Evolutionary conservation across 2,113 vertebrate species (phyloP).

Genomic region (Thamnaconus septentrionalis): DNA sequence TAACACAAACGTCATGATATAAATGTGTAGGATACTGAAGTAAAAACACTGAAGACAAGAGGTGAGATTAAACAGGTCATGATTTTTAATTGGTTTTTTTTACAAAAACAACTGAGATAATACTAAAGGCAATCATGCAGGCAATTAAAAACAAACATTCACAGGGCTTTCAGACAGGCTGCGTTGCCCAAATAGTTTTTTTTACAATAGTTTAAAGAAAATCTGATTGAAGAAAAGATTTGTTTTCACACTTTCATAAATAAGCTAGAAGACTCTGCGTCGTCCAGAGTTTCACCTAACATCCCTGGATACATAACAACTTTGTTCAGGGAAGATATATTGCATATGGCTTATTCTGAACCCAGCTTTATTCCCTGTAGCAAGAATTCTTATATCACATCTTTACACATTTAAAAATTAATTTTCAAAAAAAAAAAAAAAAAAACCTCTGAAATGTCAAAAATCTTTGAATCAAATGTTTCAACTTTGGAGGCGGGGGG

Average conservation of each 20-base stretch:
- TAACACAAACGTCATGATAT: too few species aligned
- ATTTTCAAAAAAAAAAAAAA: too few species aligned
- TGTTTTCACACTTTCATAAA: conserved; percentile 17
- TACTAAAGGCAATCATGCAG: conserved; percentile 13
- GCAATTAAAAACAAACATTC: conserved; percentile 8
- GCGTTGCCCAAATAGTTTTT: neutral
- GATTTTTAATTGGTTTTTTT: conserved; percentile 32
- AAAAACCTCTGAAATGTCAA: too few species aligned
- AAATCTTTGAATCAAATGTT: too few species aligned
- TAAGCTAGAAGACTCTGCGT: conserved; percentile 16
- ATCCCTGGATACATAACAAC: neutral
- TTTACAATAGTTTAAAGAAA: conserved; percentile 8
- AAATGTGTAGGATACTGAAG: too few species aligned
- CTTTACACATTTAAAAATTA: too few species aligned
- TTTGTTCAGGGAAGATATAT: neutral
- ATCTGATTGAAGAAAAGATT: too few species aligned
- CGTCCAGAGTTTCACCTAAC: neutral
- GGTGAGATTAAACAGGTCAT: too few species aligned
- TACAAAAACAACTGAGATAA: conserved; percentile 32
- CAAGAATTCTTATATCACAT: too few species aligned
- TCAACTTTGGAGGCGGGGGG: too few species aligned
- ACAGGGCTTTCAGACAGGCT: conserved; percentile 4
- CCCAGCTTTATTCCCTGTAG: neutral
- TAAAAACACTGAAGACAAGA: too few species aligned
- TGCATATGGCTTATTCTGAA: conserved; percentile 10